Base-by-base conservation (phyloP, 2,113 vertebrate species). In the Psophia crepitans region DNA sequence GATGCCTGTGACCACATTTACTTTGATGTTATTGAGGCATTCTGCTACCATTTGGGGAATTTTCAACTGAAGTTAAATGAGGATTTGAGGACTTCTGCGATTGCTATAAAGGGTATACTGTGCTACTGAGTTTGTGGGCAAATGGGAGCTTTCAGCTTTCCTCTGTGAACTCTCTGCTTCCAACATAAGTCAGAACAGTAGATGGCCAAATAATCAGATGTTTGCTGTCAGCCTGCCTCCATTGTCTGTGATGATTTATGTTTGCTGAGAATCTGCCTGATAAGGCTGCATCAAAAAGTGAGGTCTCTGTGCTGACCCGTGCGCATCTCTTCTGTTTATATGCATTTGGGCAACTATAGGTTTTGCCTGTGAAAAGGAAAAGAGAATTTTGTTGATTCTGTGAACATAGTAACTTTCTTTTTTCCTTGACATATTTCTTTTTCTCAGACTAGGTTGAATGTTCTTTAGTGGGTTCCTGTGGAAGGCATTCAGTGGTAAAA, bases 401-500 rank as follows among this genome's bases (percentile, higher is more conserved):
- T 87, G 57, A 91, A n/a, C 32, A 15, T 27, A 35, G 32, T 53
- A 94, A 43, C 61, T 94, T 92, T 33, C 46, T 91, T 89, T 71
- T 49, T n/a, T 91, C 49, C 61, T 82, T 75, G 35, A 51, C 14
- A 6, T 73, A 35, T 21, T 91, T 92, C 56, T 78, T 0, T 78
- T 92, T 94, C 87, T 88, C 73, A 80, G 57, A 32, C 51, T 69
- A 84, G 68, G 69, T 68, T 74, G 63, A 91, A 70, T 63, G 46
- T 56, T 93, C 51, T 78, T 76, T 73, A 87, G 68, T 92, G 86
- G 77, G 69, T 73, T 95, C 37, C 69, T 69, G 89, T 91, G 86
- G 89, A 87, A 95, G 57, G 41, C 75, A 23, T 86, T 74, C 66
- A 68, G 91, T 91, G 90, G 89, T 68, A 82, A 96, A 87, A 89